A percentile compares a stretch with the other conserved stretches of the same genome.
Conservation (phyloP, 1,140 invertebrate species). For the Nasonia longicornis region DNA sequence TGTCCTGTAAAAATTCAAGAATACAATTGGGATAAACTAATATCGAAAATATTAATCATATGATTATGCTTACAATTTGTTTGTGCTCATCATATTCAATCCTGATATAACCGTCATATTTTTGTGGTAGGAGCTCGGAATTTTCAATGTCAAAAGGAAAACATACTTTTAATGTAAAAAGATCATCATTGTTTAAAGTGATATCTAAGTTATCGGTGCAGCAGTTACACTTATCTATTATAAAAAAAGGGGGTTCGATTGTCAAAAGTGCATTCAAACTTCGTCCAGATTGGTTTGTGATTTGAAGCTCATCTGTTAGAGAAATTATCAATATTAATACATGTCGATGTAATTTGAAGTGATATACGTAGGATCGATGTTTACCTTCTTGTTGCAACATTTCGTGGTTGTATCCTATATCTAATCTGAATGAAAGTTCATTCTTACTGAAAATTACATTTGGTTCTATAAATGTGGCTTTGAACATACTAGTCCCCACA, state of each 20-base stretch:
- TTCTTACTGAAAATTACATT: constrained; percentile 54
- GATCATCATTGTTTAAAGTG: constrained; percentile 39
- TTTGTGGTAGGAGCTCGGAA: constrained; percentile 44
- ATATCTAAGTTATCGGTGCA: constrained; percentile 39
- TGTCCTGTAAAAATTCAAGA: constrained; percentile 57
- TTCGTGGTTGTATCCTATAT: constrained; percentile 45
- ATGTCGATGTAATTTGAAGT: background rate
- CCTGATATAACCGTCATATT: constrained; percentile 46
- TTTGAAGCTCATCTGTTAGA: constrained; percentile 51
- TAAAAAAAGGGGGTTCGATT: constrained; percentile 52
- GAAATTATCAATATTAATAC: background rate
- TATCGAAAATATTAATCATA: background rate
- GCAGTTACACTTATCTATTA: constrained; percentile 41
- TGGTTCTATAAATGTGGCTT: constrained; percentile 53
- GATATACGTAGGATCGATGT: background rate
- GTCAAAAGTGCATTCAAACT: constrained; percentile 50
- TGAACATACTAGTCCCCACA: constrained; percentile 52
- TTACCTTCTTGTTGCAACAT: constrained; percentile 51
- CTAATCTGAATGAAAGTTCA: constrained; percentile 51
- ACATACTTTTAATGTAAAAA: constrained; percentile 43
- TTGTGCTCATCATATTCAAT: constrained; percentile 56
- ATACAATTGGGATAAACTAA: background rate
- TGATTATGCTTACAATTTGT: constrained; percentile 45
- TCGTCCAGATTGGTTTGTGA: constrained; percentile 55
- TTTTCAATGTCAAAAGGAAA: constrained; percentile 49